These are phyloP conservation scores for Polyodon spathula DNA, from an alignment of 2,113 vertebrate species.

Conservation along the genomic window DNA sequence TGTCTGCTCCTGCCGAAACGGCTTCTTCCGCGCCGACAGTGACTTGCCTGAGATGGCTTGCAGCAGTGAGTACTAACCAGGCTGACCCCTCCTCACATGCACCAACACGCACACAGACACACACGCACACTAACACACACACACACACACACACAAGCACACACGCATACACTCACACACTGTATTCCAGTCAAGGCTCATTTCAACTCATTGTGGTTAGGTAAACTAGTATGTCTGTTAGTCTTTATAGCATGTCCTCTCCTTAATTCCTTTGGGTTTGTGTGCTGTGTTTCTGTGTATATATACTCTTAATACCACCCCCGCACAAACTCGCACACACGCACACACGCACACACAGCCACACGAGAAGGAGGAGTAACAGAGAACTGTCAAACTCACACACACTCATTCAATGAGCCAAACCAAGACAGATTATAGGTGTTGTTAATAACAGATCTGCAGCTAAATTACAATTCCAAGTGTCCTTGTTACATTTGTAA, in stretches of 20 bases:
- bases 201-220: too few species aligned
- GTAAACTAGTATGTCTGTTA: too few species aligned
- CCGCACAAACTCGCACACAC: background rate
- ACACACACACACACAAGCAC: too few species aligned
- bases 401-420: conserved; percentile 7
- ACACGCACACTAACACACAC: too few species aligned
- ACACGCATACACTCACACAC: too few species aligned
- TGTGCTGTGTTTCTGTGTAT: conserved; percentile 7
- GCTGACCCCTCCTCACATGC: background rate
- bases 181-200: too few species aligned
- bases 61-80: conserved; percentile 69
- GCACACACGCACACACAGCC: background rate
- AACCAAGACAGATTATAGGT: conserved; percentile 2
- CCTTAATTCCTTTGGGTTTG: too few species aligned
- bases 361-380: background rate
- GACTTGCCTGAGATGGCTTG: conserved; percentile 79
- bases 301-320: too few species aligned
- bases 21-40: conserved; percentile 81
- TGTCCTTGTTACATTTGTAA: background rate
- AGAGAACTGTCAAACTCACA: conserved; percentile 1
- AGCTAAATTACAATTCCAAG: too few species aligned
- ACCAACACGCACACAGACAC: background rate
- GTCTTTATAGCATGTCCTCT: too few species aligned
- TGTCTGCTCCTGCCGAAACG: conserved; percentile 74
- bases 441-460: too few species aligned